Evolutionary conservation across 1,140 invertebrate species (phyloP).

Genomic region (Leptinotarsa lineolata): DNA sequence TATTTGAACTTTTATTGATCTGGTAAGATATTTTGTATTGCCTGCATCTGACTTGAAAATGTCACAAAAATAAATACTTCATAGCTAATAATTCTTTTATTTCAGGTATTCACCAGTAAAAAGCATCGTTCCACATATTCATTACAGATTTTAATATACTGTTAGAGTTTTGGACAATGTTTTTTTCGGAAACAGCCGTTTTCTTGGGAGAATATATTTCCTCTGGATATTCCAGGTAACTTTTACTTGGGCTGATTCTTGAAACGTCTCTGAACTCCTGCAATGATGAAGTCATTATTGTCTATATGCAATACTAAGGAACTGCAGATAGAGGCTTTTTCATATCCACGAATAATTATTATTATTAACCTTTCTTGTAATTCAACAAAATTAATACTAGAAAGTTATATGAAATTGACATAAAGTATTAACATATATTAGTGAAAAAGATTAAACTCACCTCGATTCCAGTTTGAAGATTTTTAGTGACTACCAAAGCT

Average conservation of each 20-base stretch:
- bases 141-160: constrained; percentile 29
- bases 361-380: neutral
- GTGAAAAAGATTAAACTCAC: constrained; percentile 19
- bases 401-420: no score
- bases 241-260: constrained; percentile 14
- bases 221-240: constrained; percentile 38
- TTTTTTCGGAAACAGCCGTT: constrained; percentile 20
- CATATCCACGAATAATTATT: neutral
- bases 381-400: neutral
- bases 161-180: constrained; percentile 13
- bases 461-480: constrained; percentile 29
- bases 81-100: neutral
- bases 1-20: neutral
- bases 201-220: constrained; percentile 30
- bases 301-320: neutral
- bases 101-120: constrained; percentile 38
- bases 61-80: neutral
- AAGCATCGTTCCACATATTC: constrained; percentile 39
- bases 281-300: constrained; percentile 16
- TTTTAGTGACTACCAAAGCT: constrained; percentile 32
- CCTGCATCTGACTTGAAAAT: constrained; percentile 6
- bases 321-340: neutral
- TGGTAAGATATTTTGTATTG: constrained; percentile 8
- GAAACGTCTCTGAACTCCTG: constrained; percentile 32
- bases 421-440: no score